A percentile compares a stretch with the other conserved stretches of the same genome.
Conservation (phyloP, 2,888 invertebrate species). For the Oligia latruncula region DNA sequence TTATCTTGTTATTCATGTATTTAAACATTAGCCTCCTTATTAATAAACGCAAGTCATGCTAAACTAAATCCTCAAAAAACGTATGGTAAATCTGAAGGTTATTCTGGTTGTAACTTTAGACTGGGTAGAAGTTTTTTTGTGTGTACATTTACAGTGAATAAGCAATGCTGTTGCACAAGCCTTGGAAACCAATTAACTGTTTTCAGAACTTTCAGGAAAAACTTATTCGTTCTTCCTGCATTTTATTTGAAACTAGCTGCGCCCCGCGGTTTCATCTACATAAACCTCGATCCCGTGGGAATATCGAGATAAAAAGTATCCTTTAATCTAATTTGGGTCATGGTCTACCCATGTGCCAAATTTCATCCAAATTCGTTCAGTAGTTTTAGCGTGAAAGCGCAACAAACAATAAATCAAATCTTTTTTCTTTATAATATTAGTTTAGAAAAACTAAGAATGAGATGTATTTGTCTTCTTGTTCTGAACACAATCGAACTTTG, state of each 20-base stretch:
- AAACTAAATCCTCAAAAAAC: background rate
- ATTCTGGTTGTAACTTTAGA: background rate
- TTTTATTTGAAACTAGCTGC: background rate
- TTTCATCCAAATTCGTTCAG: no score
- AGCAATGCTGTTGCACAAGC: background rate
- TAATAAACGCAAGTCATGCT: background rate
- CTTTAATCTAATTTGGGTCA: no score
- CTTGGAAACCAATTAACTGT: background rate
- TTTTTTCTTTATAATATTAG: background rate
- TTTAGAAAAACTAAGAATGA: background rate
- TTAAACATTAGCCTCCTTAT: background rate
- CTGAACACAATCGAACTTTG: conserved; percentile 13
- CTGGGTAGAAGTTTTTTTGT: background rate
- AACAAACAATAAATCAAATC: background rate
- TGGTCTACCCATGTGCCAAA: no score
- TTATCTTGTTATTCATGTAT: background rate
- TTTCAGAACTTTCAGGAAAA: conserved; percentile 4
- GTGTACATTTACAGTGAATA: background rate
- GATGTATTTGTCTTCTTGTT: conserved; percentile 3
- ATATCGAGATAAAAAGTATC: no score
- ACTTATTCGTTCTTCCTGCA: background rate
- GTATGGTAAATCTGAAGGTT: background rate
- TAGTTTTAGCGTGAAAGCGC: background rate
- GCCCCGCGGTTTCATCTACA: no score
- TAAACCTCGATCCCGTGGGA: no score